Conservation (phyloP, 53 echinoderm and acorn worm species). For the Mesocentrotus franciscanus region DNA sequence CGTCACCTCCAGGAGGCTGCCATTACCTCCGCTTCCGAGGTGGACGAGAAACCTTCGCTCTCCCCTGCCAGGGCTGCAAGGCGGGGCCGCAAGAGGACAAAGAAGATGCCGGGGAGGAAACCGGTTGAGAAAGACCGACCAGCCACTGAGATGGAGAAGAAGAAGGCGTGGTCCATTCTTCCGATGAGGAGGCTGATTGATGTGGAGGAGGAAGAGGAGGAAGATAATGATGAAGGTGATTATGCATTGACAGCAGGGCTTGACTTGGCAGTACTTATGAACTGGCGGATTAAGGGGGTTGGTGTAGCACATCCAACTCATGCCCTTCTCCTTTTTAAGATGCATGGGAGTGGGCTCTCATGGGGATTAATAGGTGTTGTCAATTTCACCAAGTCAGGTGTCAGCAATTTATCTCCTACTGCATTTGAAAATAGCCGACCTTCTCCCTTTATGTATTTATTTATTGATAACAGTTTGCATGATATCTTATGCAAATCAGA, state of each 20-base stretch:
- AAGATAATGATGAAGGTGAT: slow-evolving; percentile 54
- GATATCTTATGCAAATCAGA: no score
- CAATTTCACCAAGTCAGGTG: no score
- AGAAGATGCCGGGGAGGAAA: slow-evolving; percentile 5
- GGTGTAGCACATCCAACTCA: no score
- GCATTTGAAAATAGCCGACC: no score
- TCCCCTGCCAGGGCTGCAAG: background rate
- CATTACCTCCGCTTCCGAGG: background rate
- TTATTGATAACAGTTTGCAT: no score
- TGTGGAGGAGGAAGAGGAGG: slow-evolving; percentile 36
- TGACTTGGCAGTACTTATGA: no score
- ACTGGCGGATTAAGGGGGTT: no score
- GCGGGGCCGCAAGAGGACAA: background rate
- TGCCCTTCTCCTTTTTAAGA: no score
- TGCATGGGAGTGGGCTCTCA: no score
- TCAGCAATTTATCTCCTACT: no score
- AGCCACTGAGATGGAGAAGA: slow-evolving; percentile 54
- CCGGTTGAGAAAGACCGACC: background rate
- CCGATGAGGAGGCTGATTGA: slow-evolving; percentile 52
- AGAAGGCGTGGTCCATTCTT: slow-evolving; percentile 65
- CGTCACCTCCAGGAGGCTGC: slow-evolving; percentile 47
- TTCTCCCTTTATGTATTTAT: no score
- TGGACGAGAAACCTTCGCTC: background rate
- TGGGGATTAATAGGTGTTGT: no score
- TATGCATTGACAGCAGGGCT: background rate